Conservation (phyloP, 1,140 invertebrate genomes). For the Drosophila pruinosa region DNA sequence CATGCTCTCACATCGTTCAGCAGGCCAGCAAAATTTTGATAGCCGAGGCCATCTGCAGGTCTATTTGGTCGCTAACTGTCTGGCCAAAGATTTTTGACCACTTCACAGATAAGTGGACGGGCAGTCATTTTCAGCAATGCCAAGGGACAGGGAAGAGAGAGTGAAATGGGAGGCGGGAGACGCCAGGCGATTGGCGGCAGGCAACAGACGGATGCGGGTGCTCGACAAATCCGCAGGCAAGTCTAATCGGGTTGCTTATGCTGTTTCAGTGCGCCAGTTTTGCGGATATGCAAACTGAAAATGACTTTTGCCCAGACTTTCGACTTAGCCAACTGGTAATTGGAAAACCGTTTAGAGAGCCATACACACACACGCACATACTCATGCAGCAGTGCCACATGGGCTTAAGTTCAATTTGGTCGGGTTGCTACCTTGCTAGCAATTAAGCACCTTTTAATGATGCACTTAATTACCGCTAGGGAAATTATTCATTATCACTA, state of each 20-base stretch:
- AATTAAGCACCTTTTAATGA: conserved; percentile 66
- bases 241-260: conserved; percentile 37
- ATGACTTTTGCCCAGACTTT: conserved; percentile 69
- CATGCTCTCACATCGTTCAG: neutral
- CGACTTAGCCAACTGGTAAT: conserved; percentile 56
- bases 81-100: conserved; percentile 5
- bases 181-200: neutral
- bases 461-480: conserved; percentile 69
- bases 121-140: neutral
- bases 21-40: conserved; percentile 14
- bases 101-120: conserved; percentile 13
- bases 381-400: neutral
- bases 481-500: conserved; percentile 78
- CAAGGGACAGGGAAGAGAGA: neutral
- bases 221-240: conserved; percentile 34
- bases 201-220: neutral
- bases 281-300: conserved; percentile 74
- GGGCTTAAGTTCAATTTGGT: conserved; percentile 46
- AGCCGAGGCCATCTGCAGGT: neutral
- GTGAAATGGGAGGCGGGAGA: neutral
- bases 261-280: conserved; percentile 34
- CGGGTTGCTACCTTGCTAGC: conserved; percentile 28
- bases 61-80: conserved; percentile 5
- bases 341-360: conserved; percentile 68
- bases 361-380: conserved; percentile 14